Base-by-base conservation (phyloP, 92 coral and sea anemone species). In the Epizoanthus fatuus region DNA sequence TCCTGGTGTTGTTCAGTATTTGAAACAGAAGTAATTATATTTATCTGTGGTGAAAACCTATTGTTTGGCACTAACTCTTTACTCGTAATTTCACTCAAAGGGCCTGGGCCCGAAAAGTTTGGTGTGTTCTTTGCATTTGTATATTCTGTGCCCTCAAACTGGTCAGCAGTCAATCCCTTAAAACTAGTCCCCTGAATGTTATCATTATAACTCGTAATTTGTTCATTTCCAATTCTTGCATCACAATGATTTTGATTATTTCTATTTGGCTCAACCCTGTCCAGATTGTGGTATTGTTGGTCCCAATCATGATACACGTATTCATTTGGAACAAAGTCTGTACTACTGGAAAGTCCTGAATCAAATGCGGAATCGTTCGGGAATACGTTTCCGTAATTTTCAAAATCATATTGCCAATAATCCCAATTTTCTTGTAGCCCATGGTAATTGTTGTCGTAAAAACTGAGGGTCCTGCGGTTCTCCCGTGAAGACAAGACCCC, bases 401-500 rank as follows among this genome's bases (percentile, higher is more conserved):
- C 80, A 74, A 54, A 74, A 74, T 54, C 64, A 44, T 44, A 5
- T 44, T 5, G 49, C 47, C 35, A 39, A 4, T 13, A 13, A 53
- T 55, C 25, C 39, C 62, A 37, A n/a, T 54, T 14, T 54, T 39
- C 47, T 25, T 74, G 40, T 20, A 13, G 68, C 32, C 38, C 59
- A 52, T 72, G 78, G 78, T 32, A 8, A 45, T 51, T 17, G 42
- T 22, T 9, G 16, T 29, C 40, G 3, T 51, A 12, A 72, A 17
- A 72, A 72, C 35, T 6, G 49, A 52, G 78, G 78, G 78, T 72
- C 78, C 78, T 53, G 54, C 8, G 75, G 75, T 44, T 70, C 75
- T 70, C 75, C 75, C 56, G 75, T 15, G 57, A 70, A 70, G 75
- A 49, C 75, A 45, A 70, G 75, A 70, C 75, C 75, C 75, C 56